phyloP scores from a whole-genome alignment of 2,113 vertebrate species.

The Xenotilapia leptura region DNA sequence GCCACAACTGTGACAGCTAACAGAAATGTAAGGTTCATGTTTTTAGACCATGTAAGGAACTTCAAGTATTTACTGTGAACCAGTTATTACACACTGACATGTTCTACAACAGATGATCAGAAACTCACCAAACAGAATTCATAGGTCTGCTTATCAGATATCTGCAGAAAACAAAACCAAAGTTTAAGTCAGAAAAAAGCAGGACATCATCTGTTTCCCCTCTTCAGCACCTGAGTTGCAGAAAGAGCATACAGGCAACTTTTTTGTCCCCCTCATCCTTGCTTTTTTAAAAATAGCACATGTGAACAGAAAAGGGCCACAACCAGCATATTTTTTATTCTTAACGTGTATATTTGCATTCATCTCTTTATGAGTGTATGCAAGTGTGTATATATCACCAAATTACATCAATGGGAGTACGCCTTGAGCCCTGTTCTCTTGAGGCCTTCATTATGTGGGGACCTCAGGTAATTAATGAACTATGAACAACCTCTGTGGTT shows the following conservation, averaged over 20 bases:
- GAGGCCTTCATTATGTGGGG: constrained; percentile 22
- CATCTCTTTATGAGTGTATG: neutral
- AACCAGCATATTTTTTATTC: neutral
- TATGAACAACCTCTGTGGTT: neutral
- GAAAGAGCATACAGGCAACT: neutral
- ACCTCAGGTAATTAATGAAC: constrained; percentile 40
- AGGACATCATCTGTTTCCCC: neutral
- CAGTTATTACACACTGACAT: neutral
- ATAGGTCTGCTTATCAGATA: neutral
- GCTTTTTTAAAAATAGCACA: neutral
- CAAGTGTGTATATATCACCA: neutral
- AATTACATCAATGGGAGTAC: neutral
- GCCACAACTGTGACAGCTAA: neutral
- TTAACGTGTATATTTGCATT: neutral
- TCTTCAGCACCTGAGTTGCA: neutral
- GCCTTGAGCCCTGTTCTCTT: constrained; percentile 16
- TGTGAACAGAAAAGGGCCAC: neutral
- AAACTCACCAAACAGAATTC: neutral
- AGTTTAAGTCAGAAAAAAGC: neutral
- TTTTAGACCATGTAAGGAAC: neutral
- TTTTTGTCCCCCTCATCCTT: neutral
- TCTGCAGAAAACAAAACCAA: neutral
- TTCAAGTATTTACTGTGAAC: neutral
- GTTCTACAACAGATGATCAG: neutral
- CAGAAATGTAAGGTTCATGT: rapidly evolving